Base-by-base conservation (phyloP, 2,113 vertebrate genomes). In the Camelus dromedarius region DNA sequence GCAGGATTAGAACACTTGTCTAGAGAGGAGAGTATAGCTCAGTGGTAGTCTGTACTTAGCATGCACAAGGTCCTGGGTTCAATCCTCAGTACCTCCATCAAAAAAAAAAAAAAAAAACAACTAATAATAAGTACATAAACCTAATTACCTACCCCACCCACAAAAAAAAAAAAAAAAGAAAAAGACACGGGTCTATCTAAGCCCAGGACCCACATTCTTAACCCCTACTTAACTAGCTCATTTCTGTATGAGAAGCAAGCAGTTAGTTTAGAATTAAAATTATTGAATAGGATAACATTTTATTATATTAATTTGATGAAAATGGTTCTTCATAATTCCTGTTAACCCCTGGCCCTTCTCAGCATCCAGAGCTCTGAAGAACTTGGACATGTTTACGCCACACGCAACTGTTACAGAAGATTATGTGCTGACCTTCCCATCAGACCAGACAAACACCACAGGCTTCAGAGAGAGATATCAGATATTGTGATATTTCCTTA, bases 221-320 rank as follows among this genome's bases (percentile, higher is more conserved):
- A 86, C 26, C 11, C 19, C 26, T 62, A 15, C 58, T 85, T 54
- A 67, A 26, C 48, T 73, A 16, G 12, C 26, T 85, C 24, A 75
- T 50, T 89, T 93, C 28, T 64, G 20, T 48, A 82, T 64, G 1
- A 93, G 30, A 89, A 92, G 11, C 72, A 95, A 86, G n/a, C 38
- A 16, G 18, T 84, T 58, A 46, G 13, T 52, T 96, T 70, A 79
- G 67, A 96, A 91, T 97, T 94, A 62, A 80, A 85, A 76, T 79
- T 26, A 76, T 66, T 72, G 35, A 87, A 8, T 28, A 15, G 35
- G 15, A 91, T 28, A 84, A 32, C 6, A 54, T 30, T 64, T 67
- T 79, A 82, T 82, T 64, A 80, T 35, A 85, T 69, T 91, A 83
- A 66, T 35, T 35, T 90, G 11, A 90, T 26, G 5, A 83, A 80